phyloP scores from a whole-genome alignment of 2,888 invertebrate genomes.

The Sesia bembeciformis region DNA sequence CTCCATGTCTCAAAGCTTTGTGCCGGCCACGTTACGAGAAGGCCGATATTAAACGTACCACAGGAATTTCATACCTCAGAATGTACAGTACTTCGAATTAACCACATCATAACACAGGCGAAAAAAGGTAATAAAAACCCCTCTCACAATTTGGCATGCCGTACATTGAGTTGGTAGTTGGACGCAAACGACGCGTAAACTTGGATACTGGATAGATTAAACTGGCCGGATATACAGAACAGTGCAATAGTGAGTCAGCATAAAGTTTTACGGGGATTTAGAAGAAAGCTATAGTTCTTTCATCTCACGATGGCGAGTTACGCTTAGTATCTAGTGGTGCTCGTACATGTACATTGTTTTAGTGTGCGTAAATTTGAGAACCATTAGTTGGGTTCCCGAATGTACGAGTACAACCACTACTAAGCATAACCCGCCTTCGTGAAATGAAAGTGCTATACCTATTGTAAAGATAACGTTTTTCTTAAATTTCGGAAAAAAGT shows the following conservation, averaged over 20 bases:
- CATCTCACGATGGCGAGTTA: too few species aligned
- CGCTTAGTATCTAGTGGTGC: too few species aligned
- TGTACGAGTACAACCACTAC: too few species aligned
- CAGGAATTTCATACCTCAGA: neutral
- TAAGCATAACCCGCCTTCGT: too few species aligned
- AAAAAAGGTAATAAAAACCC: conserved; percentile 21
- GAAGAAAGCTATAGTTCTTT: neutral
- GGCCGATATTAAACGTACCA: neutral
- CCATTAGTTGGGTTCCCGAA: too few species aligned
- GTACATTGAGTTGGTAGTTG: conserved; percentile 27
- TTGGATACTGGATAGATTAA: conserved; percentile 44
- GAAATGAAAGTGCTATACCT: too few species aligned
- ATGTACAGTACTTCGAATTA: conserved; percentile 11
- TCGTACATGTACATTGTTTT: too few species aligned
- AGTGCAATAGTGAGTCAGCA: neutral
- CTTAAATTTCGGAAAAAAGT: too few species aligned
- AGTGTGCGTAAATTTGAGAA: too few species aligned
- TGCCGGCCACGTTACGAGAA: neutral
- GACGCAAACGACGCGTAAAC: conserved; percentile 49
- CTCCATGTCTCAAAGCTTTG: neutral
- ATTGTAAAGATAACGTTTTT: too few species aligned
- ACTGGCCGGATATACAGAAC: conserved; percentile 15
- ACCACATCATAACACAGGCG: conserved; percentile 7
- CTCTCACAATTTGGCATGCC: conserved; percentile 27
- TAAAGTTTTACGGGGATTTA: neutral